Conservation (phyloP, 2,113 vertebrate genomes). For the Cervus canadensis region DNA sequence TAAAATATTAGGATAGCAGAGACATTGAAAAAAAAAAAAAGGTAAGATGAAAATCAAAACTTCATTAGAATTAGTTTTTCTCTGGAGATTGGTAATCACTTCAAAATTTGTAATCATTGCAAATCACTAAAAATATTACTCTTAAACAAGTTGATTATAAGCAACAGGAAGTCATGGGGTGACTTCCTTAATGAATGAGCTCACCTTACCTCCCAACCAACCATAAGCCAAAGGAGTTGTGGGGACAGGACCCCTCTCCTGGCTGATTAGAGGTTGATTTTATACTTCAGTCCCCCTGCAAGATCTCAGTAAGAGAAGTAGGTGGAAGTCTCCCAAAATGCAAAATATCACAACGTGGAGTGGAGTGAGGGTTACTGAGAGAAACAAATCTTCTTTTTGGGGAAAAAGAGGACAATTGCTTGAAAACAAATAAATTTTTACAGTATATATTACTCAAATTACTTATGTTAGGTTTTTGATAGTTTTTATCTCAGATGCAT, state of each 20-base stretch:
- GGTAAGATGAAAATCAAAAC: conserved; percentile 34
- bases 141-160: conserved; percentile 67
- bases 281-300: background rate
- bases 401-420: background rate
- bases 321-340: background rate
- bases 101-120: conserved; percentile 61
- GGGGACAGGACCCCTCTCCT: background rate
- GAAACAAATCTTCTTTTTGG: background rate
- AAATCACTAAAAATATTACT: conserved; percentile 65
- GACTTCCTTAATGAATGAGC: conserved; percentile 57
- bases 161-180: conserved; percentile 56
- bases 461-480: background rate
- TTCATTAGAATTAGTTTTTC: conserved; percentile 50
- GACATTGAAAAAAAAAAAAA: background rate
- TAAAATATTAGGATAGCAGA: conserved; percentile 40
- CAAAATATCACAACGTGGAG: background rate
- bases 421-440: background rate
- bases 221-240: background rate
- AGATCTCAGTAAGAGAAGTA: background rate
- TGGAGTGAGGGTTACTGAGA: background rate
- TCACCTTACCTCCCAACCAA: background rate
- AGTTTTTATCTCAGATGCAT: background rate
- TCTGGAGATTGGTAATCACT: conserved; percentile 69
- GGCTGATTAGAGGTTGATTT: background rate
- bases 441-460: background rate